phyloP scores from a whole-genome alignment of 2,888 invertebrate species.

The Helobdella robusta region DNA sequence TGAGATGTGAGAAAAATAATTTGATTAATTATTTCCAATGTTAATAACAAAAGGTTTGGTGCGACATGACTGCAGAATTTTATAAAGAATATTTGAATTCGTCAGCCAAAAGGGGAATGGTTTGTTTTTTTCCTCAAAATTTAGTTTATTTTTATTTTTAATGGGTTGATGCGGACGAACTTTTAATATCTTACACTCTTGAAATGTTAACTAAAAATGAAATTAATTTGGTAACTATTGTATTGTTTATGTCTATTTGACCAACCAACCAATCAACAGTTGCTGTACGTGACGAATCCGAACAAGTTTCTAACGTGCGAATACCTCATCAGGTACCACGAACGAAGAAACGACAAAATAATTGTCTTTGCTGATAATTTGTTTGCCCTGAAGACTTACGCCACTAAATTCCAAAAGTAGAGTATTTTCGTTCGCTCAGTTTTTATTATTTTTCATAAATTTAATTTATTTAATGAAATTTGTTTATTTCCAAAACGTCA shows the following conservation, averaged over 20 bases:
- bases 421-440: conserved; percentile 26
- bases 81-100: conserved; percentile 89
- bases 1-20: background rate
- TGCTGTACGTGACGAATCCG: conserved; percentile 96
- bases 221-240: background rate
- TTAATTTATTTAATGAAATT: background rate
- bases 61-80: conserved; percentile 98
- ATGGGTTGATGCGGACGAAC: background rate
- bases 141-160: too few relatives aligned
- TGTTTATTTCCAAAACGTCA: conserved; percentile 19
- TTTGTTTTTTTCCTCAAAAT: conserved; percentile 43
- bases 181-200: background rate
- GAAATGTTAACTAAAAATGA: background rate
- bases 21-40: background rate
- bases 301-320: conserved; percentile 94
- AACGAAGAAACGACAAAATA: conserved; percentile 90
- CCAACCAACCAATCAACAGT: conserved; percentile 44
- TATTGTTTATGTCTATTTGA: background rate
- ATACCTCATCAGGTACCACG: conserved; percentile 83
- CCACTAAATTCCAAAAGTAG: conserved; percentile 82
- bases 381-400: conserved; percentile 92
- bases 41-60: conserved; percentile 61
- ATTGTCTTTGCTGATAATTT: conserved; percentile 99
- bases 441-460: background rate
- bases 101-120: conserved; percentile 77